Percentiles rank a stretch among this genome's conserved stretches.
These are phyloP conservation scores for Scaptomyza flava DNA, from an alignment of 2,888 invertebrate genomes.

Conservation along the genomic window DNA sequence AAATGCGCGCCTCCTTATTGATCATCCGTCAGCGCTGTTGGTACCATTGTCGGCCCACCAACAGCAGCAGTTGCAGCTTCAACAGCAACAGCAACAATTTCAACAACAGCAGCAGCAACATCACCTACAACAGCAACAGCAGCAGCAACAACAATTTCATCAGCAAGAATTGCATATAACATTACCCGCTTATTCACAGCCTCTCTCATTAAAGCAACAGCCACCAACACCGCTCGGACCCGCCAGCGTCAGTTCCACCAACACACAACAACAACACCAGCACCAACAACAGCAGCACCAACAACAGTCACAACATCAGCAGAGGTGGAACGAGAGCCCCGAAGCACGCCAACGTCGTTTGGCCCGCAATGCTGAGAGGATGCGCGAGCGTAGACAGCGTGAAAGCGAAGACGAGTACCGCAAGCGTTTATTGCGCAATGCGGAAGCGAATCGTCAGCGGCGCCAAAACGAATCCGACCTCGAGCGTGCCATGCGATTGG, in stretches of 20 bases:
- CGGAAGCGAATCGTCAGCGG: constrained; percentile 84
- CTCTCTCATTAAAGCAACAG: constrained; percentile 75
- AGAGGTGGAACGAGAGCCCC: constrained; percentile 84
- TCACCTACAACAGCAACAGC: constrained; percentile 64
- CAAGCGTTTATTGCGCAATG: constrained; percentile 83
- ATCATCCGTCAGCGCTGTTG: constrained; percentile 82
- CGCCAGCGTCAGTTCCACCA: constrained; percentile 52
- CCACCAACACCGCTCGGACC: constrained; percentile 65
- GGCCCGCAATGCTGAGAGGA: constrained; percentile 84
- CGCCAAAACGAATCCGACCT: constrained; percentile 83
- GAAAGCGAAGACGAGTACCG: constrained; percentile 84
- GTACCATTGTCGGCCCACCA: constrained; percentile 80
- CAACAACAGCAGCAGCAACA: constrained; percentile 73
- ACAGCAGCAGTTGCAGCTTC: constrained; percentile 74
- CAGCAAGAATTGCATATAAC: constrained; percentile 78
- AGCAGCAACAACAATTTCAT: constrained; percentile 75
- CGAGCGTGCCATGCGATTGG: constrained; percentile 84
- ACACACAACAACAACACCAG: constrained; percentile 43
- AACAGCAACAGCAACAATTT: constrained; percentile 69
- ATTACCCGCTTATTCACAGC: constrained; percentile 76
- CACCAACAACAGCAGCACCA: constrained; percentile 45
- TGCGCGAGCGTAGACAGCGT: constrained; percentile 84
- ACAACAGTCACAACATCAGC: constrained; percentile 69
- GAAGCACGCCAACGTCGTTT: constrained; percentile 83
- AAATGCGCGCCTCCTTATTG: constrained; percentile 83